phyloP scores from a whole-genome alignment of 2,113 vertebrate species.

The Heterotis niloticus region DNA sequence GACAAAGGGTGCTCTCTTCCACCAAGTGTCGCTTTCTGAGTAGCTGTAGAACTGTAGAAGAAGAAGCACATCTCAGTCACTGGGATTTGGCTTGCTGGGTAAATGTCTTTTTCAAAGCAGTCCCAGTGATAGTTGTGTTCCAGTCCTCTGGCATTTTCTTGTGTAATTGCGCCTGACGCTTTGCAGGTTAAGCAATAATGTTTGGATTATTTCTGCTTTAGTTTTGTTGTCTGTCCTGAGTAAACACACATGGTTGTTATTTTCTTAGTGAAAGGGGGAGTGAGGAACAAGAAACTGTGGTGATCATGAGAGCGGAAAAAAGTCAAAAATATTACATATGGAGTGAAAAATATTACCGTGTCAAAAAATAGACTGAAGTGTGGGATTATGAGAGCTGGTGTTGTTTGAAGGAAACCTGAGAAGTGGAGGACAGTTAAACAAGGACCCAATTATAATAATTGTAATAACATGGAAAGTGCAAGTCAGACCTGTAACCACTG shows the following conservation, averaged over 20 bases:
- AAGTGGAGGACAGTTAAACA: neutral
- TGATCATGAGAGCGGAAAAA: constrained; percentile 8
- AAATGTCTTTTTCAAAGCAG: neutral
- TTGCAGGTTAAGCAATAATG: constrained; percentile 26
- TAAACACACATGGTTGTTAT: constrained; percentile 25
- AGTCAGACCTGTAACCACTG: neutral
- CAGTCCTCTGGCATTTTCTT: constrained; percentile 6
- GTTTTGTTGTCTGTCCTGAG: constrained; percentile 1
- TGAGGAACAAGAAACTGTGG: neutral
- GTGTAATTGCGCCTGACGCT: constrained; percentile 20
- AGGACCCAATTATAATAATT: neutral
- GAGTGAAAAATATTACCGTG: constrained; percentile 13
- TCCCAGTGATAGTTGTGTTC: constrained; percentile 4
- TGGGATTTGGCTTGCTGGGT: neutral
- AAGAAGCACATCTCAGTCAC: neutral
- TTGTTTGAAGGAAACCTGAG: neutral
- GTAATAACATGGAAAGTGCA: neutral
- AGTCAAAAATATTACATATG: neutral
- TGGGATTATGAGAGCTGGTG: neutral
- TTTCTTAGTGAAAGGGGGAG: constrained; percentile 5
- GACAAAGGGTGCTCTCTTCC: neutral
- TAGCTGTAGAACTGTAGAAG: neutral
- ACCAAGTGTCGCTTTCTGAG: neutral
- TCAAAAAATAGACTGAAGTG: constrained; percentile 16
- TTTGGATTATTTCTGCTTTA: constrained; percentile 22